phyloP scores from a whole-genome alignment of 2,113 vertebrate genomes.

The Festucalex cinctus region DNA sequence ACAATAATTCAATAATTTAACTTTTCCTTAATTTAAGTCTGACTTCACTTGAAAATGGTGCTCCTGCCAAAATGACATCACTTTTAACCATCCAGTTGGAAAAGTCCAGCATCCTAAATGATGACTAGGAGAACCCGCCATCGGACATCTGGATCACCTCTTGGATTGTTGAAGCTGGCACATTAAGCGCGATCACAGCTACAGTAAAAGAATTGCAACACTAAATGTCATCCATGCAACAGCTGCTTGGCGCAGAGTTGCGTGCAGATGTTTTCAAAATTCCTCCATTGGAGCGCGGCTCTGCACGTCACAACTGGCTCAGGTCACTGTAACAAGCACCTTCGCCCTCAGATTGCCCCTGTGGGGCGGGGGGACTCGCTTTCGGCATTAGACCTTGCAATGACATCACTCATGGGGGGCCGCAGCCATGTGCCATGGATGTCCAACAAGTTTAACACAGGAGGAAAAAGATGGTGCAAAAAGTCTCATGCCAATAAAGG shows the following conservation, averaged over 20 bases:
- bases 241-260: conserved; percentile 51
- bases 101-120: background rate
- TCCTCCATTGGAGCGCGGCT: conserved; percentile 10
- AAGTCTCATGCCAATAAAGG: conserved; percentile 36
- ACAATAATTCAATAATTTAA: too few species aligned
- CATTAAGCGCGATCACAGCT: conserved; percentile 20
- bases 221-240: conserved; percentile 45
- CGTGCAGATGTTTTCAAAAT: conserved; percentile 46
- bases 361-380: conserved; percentile 24
- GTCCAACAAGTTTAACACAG: conserved; percentile 46
- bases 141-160: background rate
- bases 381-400: conserved; percentile 29
- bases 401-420: conserved; percentile 55
- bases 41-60: too few species aligned
- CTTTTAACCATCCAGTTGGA: conserved; percentile 6
- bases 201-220: conserved; percentile 39
- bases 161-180: conserved; percentile 28
- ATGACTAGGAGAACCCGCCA: background rate
- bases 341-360: background rate
- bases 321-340: conserved; percentile 49
- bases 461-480: conserved; percentile 34
- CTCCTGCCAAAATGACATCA: conserved; percentile 17
- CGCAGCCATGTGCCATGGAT: conserved; percentile 31
- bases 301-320: conserved; percentile 50
- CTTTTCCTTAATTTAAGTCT: background rate